These are phyloP conservation scores for Epinephelus lanceolatus DNA, from an alignment of 2,113 vertebrate species.

Conservation along the genomic window DNA sequence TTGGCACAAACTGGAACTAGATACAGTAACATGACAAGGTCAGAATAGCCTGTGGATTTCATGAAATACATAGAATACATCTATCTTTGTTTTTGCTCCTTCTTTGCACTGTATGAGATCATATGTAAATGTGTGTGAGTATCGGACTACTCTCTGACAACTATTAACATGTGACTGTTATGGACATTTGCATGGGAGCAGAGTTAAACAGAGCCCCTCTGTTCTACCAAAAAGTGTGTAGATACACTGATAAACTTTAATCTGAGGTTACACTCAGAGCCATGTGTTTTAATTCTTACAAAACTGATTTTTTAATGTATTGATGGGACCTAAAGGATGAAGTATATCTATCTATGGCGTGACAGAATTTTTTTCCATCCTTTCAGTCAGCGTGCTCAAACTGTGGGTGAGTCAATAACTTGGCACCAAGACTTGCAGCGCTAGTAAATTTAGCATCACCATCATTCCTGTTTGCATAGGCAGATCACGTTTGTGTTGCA, in stretches of 20 bases:
- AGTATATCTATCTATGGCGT: neutral
- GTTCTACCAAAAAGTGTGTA: slow-evolving; percentile 4
- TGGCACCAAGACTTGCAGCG: neutral
- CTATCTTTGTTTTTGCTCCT: slow-evolving; percentile 10
- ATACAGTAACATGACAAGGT: neutral
- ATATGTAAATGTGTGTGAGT: slow-evolving; percentile 54
- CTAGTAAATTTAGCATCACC: neutral
- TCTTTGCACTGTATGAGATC: slow-evolving; percentile 12
- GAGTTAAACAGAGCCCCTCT: slow-evolving; percentile 55
- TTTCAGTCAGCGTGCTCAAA: neutral
- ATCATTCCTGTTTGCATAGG: slow-evolving; percentile 40
- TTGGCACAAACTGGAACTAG: neutral
- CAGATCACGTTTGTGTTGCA: slow-evolving; percentile 32
- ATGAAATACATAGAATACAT: neutral
- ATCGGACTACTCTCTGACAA: slow-evolving; percentile 23
- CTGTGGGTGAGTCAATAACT: neutral
- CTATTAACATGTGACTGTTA: slow-evolving; percentile 39
- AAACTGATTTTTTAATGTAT: neutral
- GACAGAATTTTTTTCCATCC: neutral
- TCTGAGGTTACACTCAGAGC: neutral
- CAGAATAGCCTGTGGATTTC: neutral
- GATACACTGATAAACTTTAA: neutral
- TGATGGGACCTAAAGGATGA: neutral
- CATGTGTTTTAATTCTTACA: slow-evolving; percentile 6
- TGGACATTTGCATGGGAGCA: slow-evolving; percentile 74